These are phyloP conservation scores for Microtus oregoni DNA, from an alignment of 2,113 vertebrate species.

Conservation along the genomic window DNA sequence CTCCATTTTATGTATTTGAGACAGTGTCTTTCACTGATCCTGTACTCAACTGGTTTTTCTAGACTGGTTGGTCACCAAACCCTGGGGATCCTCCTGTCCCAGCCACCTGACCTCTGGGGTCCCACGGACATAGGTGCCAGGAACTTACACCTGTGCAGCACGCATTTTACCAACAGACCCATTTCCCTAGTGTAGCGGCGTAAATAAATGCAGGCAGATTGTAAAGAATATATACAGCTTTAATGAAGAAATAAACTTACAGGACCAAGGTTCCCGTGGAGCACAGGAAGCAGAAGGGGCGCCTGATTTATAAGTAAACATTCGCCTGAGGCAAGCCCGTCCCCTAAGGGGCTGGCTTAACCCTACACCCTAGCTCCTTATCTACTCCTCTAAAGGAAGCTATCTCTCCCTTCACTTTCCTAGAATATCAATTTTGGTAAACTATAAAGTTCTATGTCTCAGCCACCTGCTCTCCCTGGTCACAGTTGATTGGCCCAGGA, in stretches of 20 bases:
- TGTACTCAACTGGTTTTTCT: background rate
- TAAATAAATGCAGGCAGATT: no score
- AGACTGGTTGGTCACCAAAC: background rate
- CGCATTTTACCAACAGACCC: background rate
- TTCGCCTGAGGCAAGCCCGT: no score
- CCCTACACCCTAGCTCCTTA: background rate
- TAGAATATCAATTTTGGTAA: background rate
- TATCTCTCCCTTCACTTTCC: background rate
- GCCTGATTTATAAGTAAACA: no score
- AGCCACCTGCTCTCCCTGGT: background rate
- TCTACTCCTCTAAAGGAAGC: background rate
- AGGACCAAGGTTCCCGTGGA: no score
- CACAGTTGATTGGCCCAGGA: background rate
- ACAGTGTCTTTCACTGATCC: background rate
- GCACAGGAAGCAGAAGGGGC: no score
- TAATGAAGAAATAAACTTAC: no score
- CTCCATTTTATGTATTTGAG: background rate
- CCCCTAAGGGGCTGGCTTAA: no score
- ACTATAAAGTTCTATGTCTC: background rate
- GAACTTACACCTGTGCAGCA: background rate
- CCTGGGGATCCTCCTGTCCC: background rate
- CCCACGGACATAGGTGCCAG: background rate
- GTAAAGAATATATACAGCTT: no score
- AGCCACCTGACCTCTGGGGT: background rate
- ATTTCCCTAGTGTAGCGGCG: background rate